These are phyloP conservation scores for Palythoa heliodiscus DNA, from an alignment of 92 coral and sea anemone species.

Conservation along the genomic window DNA sequence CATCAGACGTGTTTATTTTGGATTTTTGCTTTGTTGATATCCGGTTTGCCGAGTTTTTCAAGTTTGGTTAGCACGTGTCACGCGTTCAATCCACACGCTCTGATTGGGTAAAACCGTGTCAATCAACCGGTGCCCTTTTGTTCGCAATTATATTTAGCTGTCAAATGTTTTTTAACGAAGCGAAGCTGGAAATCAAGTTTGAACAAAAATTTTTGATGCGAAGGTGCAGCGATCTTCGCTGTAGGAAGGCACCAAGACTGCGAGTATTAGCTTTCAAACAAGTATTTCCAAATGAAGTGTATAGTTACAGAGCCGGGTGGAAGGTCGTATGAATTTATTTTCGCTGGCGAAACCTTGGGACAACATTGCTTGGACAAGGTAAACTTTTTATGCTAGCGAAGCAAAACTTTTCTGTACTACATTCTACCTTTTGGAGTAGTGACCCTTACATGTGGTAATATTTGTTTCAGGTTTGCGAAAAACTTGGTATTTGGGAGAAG, in stretches of 20 bases:
- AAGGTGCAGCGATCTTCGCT: slow-evolving; percentile 12
- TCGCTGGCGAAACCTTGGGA: slow-evolving; percentile 90
- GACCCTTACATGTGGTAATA: background rate
- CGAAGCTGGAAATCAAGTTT: slow-evolving; percentile 45
- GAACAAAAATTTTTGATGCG: slow-evolving; percentile 36
- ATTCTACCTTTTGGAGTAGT: background rate
- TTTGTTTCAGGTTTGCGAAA: slow-evolving; percentile 79
- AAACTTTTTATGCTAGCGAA: slow-evolving; percentile 35
- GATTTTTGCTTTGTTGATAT: slow-evolving; percentile 11
- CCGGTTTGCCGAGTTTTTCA: slow-evolving; percentile 76
- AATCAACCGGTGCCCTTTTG: slow-evolving; percentile 62
- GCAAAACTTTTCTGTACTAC: background rate
- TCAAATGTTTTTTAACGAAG: slow-evolving; percentile 24
- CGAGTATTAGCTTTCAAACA: background rate
- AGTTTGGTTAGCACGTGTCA: slow-evolving; percentile 62
- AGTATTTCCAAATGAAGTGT: slow-evolving; percentile 76
- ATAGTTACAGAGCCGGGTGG: slow-evolving; percentile 87
- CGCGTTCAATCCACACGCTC: slow-evolving; percentile 34
- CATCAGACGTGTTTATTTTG: background rate
- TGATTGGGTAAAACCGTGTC: slow-evolving; percentile 75
- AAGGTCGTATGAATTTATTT: slow-evolving; percentile 84
- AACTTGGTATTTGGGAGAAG: slow-evolving; percentile 87
- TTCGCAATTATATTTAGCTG: slow-evolving; percentile 31
- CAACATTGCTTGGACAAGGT: slow-evolving; percentile 97
- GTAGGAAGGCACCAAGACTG: slow-evolving; percentile 31